Evolutionary conservation across 2,888 invertebrate genomes (phyloP).

Genomic region (Bombyx huttoni): DNA sequence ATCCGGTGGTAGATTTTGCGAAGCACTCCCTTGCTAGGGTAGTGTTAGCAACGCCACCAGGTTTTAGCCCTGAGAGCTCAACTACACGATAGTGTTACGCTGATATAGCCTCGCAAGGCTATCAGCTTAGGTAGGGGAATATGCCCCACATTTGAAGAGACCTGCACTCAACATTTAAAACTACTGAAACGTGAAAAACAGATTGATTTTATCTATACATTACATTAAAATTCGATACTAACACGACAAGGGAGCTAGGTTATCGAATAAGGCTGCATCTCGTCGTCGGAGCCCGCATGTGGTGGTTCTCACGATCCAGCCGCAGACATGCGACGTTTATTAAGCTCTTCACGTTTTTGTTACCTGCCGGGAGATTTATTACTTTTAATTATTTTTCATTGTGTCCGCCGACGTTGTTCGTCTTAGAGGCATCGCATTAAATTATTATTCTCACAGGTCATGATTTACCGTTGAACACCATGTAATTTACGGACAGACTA

Average conservation of each 20-base stretch:
- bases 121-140: too few relatives aligned
- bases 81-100: too few relatives aligned
- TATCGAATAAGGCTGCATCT: slow-evolving; percentile 21
- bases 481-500: slow-evolving; percentile 31
- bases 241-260: background rate
- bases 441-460: slow-evolving; percentile 52
- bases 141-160: too few relatives aligned
- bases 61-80: too few relatives aligned
- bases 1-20: too few relatives aligned
- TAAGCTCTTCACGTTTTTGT: slow-evolving; percentile 68
- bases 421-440: slow-evolving; percentile 49
- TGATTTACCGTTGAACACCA: slow-evolving; percentile 41
- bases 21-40: too few relatives aligned
- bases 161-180: too few relatives aligned
- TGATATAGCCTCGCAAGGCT: too few relatives aligned
- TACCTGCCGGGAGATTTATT: slow-evolving; percentile 70
- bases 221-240: background rate
- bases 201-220: too few relatives aligned
- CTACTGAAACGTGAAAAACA: too few relatives aligned
- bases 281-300: slow-evolving; percentile 19
- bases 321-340: slow-evolving; percentile 66
- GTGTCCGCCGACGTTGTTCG: slow-evolving; percentile 57
- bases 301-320: slow-evolving; percentile 47
- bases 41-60: too few relatives aligned
- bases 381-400: slow-evolving; percentile 72